Conservation (phyloP, 2,113 vertebrate species). For the Leiothrix lutea region DNA sequence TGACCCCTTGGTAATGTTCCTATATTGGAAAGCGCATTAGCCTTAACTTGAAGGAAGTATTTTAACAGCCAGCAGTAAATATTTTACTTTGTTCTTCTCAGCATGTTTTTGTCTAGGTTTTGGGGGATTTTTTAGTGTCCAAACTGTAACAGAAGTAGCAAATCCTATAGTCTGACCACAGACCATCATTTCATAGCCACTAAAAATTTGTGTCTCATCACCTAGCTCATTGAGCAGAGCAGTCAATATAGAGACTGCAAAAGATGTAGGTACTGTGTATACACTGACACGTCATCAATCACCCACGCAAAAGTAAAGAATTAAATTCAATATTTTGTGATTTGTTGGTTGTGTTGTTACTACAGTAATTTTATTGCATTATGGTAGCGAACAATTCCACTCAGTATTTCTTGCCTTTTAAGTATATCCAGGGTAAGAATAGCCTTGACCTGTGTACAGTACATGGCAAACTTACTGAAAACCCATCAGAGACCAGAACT, state of each 20-base stretch:
- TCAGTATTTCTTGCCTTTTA: neutral
- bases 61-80: slow-evolving; percentile 62
- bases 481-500: neutral
- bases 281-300: neutral
- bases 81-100: slow-evolving; percentile 63
- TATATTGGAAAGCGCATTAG: slow-evolving; percentile 61
- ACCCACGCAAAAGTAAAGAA: neutral
- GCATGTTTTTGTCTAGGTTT: neutral
- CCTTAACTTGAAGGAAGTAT: slow-evolving; percentile 61
- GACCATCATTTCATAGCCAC: neutral
- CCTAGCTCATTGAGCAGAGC: neutral
- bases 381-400: neutral
- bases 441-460: neutral
- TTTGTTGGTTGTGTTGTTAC: neutral
- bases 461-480: neutral
- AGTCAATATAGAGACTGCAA: neutral
- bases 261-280: neutral
- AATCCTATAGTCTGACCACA: slow-evolving; percentile 16
- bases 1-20: slow-evolving; percentile 63
- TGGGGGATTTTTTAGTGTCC: neutral
- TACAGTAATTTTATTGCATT: neutral
- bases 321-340: neutral
- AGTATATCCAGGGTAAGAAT: neutral
- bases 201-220: slow-evolving; percentile 10
- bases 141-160: neutral